These are phyloP conservation scores for Aradophagus sp. DNA, from an alignment of 1,140 invertebrate genomes.

Conservation along the genomic window DNA sequence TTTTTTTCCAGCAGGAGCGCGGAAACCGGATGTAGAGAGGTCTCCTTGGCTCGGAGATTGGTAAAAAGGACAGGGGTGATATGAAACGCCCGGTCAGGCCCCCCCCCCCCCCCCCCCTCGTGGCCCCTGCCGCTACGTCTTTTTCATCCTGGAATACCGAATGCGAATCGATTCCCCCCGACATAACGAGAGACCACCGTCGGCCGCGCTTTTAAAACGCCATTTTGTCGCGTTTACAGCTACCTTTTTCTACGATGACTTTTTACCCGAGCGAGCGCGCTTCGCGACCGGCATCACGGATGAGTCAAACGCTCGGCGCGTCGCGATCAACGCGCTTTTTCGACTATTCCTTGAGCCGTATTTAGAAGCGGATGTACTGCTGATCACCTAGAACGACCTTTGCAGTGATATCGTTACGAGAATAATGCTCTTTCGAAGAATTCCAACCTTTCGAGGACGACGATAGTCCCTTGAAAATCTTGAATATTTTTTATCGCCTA, in stretches of 20 bases:
- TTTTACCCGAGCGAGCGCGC: constrained; percentile 54
- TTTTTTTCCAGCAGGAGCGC: too few species aligned
- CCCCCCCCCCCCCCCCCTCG: too few species aligned
- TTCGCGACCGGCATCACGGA: constrained; percentile 36
- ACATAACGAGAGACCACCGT: constrained; percentile 53
- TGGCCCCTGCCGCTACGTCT: constrained; percentile 5
- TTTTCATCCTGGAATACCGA: constrained; percentile 48
- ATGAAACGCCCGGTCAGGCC: too few species aligned
- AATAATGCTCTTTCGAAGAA: too few species aligned
- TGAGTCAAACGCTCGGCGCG: constrained; percentile 33
- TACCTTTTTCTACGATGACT: constrained; percentile 62
- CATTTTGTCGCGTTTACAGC: constrained; percentile 64
- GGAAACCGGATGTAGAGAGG: too few species aligned
- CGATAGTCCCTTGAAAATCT: too few species aligned
- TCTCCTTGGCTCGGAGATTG: too few species aligned
- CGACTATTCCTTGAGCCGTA: constrained; percentile 16
- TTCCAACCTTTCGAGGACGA: too few species aligned
- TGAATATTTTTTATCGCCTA: too few species aligned
- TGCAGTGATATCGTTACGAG: too few species aligned
- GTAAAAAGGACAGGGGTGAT: too few species aligned
- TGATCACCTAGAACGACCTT: too few species aligned
- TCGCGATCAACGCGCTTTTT: constrained; percentile 42
- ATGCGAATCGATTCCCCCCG: constrained; percentile 30
- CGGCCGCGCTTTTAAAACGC: constrained; percentile 59
- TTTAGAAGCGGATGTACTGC: constrained; percentile 14